Evolutionary conservation across 2,888 invertebrate genomes (phyloP).

Genomic region (Cremastinae sp.): DNA sequence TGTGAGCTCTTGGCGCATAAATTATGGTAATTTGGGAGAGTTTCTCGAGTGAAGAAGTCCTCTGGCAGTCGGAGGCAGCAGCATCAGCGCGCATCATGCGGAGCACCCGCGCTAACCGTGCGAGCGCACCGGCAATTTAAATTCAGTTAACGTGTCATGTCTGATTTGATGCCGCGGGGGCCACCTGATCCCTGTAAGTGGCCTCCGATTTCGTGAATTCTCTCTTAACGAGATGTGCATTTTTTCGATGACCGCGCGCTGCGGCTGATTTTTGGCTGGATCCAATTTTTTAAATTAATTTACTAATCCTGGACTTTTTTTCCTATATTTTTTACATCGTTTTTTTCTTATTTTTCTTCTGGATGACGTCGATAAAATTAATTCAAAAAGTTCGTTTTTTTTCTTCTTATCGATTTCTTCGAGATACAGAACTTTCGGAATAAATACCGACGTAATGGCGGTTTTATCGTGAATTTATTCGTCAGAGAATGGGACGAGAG

Average conservation of each 20-base stretch:
- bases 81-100: slow-evolving; percentile 39
- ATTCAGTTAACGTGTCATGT: slow-evolving; percentile 78
- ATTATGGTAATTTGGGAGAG: slow-evolving; percentile 76
- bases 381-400: slow-evolving; percentile 4
- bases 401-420: slow-evolving; percentile 16
- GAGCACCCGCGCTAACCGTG: slow-evolving; percentile 53
- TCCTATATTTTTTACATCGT: no score
- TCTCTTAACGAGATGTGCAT: slow-evolving; percentile 34
- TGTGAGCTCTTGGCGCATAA: slow-evolving; percentile 73
- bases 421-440: slow-evolving; percentile 68
- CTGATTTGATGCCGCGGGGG: slow-evolving; percentile 75
- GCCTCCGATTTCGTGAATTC: slow-evolving; percentile 71
- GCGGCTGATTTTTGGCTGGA: no score
- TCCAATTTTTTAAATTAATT: no score
- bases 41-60: slow-evolving; percentile 54
- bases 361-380: no score
- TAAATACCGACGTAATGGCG: slow-evolving; percentile 76
- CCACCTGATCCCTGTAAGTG: slow-evolving; percentile 75
- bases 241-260: not conserved
- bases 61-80: slow-evolving; percentile 54
- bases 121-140: slow-evolving; percentile 72
- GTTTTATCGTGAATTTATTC: slow-evolving; percentile 76
- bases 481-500: slow-evolving; percentile 63
- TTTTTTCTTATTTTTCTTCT: no score
- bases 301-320: no score